These are phyloP conservation scores for Gymnoscelis rufifasciata DNA, from an alignment of 2,888 invertebrate genomes.

Conservation along the genomic window DNA sequence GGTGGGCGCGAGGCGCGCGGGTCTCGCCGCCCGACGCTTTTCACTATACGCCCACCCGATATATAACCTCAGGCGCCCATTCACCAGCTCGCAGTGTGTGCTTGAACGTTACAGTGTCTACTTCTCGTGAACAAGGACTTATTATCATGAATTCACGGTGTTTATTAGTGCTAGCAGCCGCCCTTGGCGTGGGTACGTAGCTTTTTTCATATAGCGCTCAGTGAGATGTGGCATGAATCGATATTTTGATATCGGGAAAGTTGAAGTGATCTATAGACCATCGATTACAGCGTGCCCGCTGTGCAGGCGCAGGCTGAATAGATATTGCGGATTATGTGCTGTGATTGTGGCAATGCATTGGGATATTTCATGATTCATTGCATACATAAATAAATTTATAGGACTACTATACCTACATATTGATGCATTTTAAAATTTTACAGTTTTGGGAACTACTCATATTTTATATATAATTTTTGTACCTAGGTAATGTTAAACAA, in stretches of 20 bases:
- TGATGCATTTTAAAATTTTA: too few relatives aligned
- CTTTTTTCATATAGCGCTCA: slow-evolving; percentile 61
- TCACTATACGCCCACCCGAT: slow-evolving; percentile 71
- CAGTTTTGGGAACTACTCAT: too few relatives aligned
- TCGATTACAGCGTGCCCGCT: slow-evolving; percentile 39
- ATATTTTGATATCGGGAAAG: slow-evolving; percentile 48
- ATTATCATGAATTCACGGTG: slow-evolving; percentile 77
- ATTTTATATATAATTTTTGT: too few relatives aligned
- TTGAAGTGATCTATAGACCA: slow-evolving; percentile 48
- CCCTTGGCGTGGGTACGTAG: slow-evolving; percentile 85
- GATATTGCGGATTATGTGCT: slow-evolving; percentile 52
- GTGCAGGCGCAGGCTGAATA: slow-evolving; percentile 46
- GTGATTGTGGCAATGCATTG: slow-evolving; percentile 34
- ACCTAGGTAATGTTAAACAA: too few relatives aligned
- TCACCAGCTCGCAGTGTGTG: slow-evolving; percentile 79
- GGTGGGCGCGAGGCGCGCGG: slow-evolving; percentile 34
- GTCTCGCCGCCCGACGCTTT: slow-evolving; percentile 54
- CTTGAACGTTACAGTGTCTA: slow-evolving; percentile 75
- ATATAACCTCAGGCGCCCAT: slow-evolving; percentile 75
- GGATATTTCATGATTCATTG: slow-evolving; percentile 16
- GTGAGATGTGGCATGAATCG: slow-evolving; percentile 40
- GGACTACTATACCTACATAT: too few relatives aligned
- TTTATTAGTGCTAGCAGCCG: slow-evolving; percentile 81
- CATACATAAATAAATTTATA: too few relatives aligned
- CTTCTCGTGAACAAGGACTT: slow-evolving; percentile 71